Conservation (phyloP, 2,888 invertebrate species). For the Leptopilina myrica region DNA sequence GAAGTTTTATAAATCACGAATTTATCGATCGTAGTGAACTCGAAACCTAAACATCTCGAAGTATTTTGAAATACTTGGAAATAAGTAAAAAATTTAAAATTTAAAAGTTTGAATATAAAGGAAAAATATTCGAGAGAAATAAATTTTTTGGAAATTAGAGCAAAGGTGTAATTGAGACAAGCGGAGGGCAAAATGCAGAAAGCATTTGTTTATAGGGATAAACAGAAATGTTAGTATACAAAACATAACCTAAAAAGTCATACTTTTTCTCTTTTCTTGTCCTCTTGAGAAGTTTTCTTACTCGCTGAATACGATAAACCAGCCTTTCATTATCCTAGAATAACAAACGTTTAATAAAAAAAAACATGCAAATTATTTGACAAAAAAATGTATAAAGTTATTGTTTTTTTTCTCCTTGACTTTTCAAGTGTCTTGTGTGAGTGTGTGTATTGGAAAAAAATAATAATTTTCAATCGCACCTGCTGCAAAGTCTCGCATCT, state of each 20-base stretch:
- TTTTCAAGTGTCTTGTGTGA: too few relatives aligned
- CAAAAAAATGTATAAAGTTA: background rate
- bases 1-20: too few relatives aligned
- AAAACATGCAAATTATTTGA: background rate
- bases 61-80: too few relatives aligned
- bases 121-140: too few relatives aligned
- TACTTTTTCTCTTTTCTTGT: conserved; percentile 83
- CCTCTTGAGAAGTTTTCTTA: conserved; percentile 83
- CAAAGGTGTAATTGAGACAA: too few relatives aligned
- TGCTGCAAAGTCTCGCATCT: conserved; percentile 86
- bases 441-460: conserved; percentile 14
- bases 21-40: too few relatives aligned
- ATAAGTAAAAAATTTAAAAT: too few relatives aligned
- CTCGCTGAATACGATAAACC: conserved; percentile 84
- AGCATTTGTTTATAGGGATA: background rate
- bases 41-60: too few relatives aligned
- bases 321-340: conserved; percentile 85
- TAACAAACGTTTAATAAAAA: conserved; percentile 35
- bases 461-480: conserved; percentile 64
- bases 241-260: conserved; percentile 66
- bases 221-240: conserved; percentile 19
- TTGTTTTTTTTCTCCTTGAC: background rate
- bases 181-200: background rate
- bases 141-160: too few relatives aligned
- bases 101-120: too few relatives aligned